Base-by-base conservation (phyloP, 2,888 invertebrate genomes). In the Capitulum mitella region DNA sequence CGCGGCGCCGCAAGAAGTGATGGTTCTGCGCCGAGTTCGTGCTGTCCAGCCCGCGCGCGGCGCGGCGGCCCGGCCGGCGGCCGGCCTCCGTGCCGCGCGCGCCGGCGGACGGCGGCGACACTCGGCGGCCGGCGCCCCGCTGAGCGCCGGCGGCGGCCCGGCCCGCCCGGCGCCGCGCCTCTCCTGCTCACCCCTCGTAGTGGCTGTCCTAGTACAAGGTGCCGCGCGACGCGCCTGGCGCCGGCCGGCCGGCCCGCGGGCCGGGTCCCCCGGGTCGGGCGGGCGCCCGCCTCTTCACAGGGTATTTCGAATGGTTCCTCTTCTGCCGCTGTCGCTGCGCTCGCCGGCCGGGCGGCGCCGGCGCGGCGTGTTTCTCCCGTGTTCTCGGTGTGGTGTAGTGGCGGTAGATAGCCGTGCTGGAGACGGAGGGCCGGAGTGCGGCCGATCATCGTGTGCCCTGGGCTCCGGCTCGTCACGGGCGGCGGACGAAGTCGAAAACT, bases 21-120 rank as follows among this genome's bases (percentile, higher is more conserved):
- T 76, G 76, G 70, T 70, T 70, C 40, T 70, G 70, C 40, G 70
- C 70, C 70, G 70, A 70, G 70, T 70, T 70, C 70, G 70, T 70
- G 19, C 70, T 70, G 40, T 29, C 70, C 37, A 37, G 40, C 3
- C 70, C 70, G 26, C 70, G 70, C 12, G 70, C 70, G 22, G 58
- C 8, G 6, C 58, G 58, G n/a, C 37, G 70, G 70, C 70, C 70
- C 29, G 8, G 70, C 22, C 37, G 19, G 37, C 70, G 70, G 70
- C 70, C 70, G 16, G 64, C 34, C 2, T 19, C 34, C 34, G 34
- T 5, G 19, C 34, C 32, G 34, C 64, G 37, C 40, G 58, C n/a
- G 6, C 29, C n/a, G 29, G 22, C 58, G 29, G 58, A 12, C 22
- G 40, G 40, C 14, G 70, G 40, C 70, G 70, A 70, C 37, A 26